Evolutionary conservation across 2,888 invertebrate species (phyloP).

Genomic region (Drosophila neotestacea): DNA sequence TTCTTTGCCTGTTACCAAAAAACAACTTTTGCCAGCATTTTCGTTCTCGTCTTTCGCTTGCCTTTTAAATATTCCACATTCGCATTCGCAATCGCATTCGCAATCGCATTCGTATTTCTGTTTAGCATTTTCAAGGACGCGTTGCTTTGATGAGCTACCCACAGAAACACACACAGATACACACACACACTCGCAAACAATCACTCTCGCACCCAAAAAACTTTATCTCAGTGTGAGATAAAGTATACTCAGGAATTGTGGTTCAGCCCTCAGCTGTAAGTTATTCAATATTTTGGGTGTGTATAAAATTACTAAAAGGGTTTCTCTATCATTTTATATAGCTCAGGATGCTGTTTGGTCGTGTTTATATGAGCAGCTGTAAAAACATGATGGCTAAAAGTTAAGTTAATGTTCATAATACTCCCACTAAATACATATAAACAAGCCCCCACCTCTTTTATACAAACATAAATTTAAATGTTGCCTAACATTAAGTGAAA

Average conservation of each 20-base stretch:
- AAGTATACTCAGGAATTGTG: conserved; percentile 19
- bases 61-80: conserved; percentile 44
- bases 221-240: neutral
- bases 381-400: conserved; percentile 41
- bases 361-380: conserved; percentile 46
- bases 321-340: conserved; percentile 35
- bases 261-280: conserved; percentile 38
- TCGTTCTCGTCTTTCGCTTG: conserved; percentile 19
- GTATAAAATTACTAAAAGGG: conserved; percentile 70
- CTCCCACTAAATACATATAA: conserved; percentile 33
- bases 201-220: conserved; percentile 2
- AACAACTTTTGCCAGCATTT: conserved; percentile 42
- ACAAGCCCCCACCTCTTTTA: neutral
- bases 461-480: conserved; percentile 8
- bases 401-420: conserved; percentile 42
- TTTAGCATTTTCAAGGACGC: conserved; percentile 61
- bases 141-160: conserved; percentile 45
- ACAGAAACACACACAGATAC: conserved; percentile 7
- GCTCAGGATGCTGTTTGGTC: conserved; percentile 14
- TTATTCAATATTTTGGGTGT: conserved; percentile 61
- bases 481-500: conserved; percentile 8
- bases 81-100: conserved; percentile 36
- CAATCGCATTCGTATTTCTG: conserved; percentile 41
- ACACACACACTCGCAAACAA: neutral
- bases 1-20: conserved; percentile 15